phyloP scores from a whole-genome alignment of 2,113 vertebrate genomes.

The Piprites chloris region DNA sequence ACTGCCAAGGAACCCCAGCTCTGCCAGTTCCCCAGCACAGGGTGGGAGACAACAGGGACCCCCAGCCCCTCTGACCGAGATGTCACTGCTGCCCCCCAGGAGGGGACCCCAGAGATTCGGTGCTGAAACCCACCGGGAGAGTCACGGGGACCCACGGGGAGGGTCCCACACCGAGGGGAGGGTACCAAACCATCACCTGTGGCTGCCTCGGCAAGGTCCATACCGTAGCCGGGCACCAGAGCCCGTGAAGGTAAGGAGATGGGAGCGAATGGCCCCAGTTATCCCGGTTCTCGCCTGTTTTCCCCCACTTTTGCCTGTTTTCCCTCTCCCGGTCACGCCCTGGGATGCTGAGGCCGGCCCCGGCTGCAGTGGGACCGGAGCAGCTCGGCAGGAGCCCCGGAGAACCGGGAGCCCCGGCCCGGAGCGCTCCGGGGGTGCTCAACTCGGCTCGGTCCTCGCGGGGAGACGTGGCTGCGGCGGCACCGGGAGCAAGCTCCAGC shows the following conservation, averaged over 20 bases:
- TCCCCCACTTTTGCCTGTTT: background rate
- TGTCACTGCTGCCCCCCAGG: background rate
- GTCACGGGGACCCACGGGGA: background rate
- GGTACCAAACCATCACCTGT: background rate
- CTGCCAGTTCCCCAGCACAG: no score
- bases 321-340: no score
- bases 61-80: background rate
- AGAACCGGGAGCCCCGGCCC: background rate
- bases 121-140: background rate
- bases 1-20: background rate
- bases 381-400: no score
- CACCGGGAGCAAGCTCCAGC: background rate
- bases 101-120: background rate
- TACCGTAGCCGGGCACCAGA: no score
- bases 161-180: background rate
- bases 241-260: background rate
- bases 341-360: background rate
- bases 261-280: background rate
- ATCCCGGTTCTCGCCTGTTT: background rate
- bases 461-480: background rate
- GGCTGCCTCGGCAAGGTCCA: background rate
- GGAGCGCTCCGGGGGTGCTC: no score
- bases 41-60: background rate
- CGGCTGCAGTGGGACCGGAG: no score
- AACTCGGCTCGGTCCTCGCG: background rate